These are phyloP conservation scores for Hephaestus fuliginosus DNA, from an alignment of 2,797 vertebrate genomes.

Conservation along the genomic window DNA sequence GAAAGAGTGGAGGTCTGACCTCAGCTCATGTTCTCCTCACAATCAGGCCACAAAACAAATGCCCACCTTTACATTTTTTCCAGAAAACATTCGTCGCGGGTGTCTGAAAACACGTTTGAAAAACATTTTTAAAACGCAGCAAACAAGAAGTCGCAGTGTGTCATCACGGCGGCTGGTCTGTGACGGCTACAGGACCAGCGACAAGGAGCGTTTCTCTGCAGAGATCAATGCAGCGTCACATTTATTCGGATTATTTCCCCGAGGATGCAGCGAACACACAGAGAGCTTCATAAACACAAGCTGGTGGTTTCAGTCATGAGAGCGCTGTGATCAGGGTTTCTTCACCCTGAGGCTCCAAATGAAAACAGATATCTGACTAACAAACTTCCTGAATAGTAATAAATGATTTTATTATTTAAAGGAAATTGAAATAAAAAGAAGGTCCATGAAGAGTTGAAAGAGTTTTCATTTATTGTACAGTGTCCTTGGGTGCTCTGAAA, in stretches of 20 bases:
- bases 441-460: too few species aligned
- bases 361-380: too few species aligned
- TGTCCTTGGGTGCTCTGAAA: too few species aligned
- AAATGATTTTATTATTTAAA: too few species aligned
- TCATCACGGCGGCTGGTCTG: not conserved
- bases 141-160: not conserved
- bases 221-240: not conserved
- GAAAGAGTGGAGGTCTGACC: constrained; percentile 22
- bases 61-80: constrained; percentile 3
- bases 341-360: too few species aligned
- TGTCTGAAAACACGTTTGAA: not conserved
- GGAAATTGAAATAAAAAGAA: too few species aligned
- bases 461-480: too few species aligned
- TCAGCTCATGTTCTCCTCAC: constrained; percentile 31
- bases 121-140: not conserved
- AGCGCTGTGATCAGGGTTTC: not conserved
- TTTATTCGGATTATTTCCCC: not conserved
- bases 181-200: not conserved
- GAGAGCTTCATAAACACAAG: not conserved
- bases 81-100: not conserved
- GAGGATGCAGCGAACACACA: not conserved
- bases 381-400: too few species aligned
- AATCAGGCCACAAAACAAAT: constrained; percentile 21
- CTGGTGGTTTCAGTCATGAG: not conserved
- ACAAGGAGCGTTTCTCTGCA: not conserved